A percentile compares a stretch with the other conserved stretches of the same genome.
These are phyloP conservation scores for Isotomurus palustris DNA, from an alignment of 2,888 invertebrate genomes.

Conservation along the genomic window DNA sequence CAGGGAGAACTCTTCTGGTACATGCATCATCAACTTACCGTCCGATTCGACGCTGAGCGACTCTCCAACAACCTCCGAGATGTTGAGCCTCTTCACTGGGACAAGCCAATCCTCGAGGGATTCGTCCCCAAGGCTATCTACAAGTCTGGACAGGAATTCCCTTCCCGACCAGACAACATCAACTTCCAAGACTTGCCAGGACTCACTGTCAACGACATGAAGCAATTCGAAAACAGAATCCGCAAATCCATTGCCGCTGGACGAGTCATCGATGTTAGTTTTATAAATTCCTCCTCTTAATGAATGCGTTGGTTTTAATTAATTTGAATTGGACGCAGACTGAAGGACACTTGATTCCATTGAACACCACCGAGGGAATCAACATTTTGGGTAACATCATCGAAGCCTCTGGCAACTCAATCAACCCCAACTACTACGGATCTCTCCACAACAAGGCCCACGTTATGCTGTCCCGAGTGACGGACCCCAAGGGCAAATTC, in stretches of 20 bases:
- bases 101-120: constrained; percentile 37
- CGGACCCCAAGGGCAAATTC: constrained; percentile 47
- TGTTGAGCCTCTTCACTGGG: constrained; percentile 44
- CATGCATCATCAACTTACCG: constrained; percentile 45
- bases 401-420: constrained; percentile 40
- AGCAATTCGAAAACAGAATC: constrained; percentile 56
- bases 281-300: neutral
- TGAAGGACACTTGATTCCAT: neutral
- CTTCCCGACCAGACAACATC: constrained; percentile 45
- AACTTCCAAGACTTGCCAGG: constrained; percentile 45
- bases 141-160: constrained; percentile 37
- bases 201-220: constrained; percentile 43
- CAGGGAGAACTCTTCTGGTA: constrained; percentile 49
- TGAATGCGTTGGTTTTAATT: neutral
- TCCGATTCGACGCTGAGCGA: constrained; percentile 44
- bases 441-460: constrained; percentile 48
- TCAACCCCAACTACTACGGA: constrained; percentile 46
- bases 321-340: neutral
- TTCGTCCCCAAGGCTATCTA: constrained; percentile 34
- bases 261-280: constrained; percentile 48
- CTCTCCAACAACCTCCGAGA: constrained; percentile 43
- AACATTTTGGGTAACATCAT: constrained; percentile 41
- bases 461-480: constrained; percentile 46
- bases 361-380: constrained; percentile 34
- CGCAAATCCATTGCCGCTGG: constrained; percentile 59